phyloP scores from a whole-genome alignment of 2,797 vertebrate genomes.

The Arctocebus calabarensis region DNA sequence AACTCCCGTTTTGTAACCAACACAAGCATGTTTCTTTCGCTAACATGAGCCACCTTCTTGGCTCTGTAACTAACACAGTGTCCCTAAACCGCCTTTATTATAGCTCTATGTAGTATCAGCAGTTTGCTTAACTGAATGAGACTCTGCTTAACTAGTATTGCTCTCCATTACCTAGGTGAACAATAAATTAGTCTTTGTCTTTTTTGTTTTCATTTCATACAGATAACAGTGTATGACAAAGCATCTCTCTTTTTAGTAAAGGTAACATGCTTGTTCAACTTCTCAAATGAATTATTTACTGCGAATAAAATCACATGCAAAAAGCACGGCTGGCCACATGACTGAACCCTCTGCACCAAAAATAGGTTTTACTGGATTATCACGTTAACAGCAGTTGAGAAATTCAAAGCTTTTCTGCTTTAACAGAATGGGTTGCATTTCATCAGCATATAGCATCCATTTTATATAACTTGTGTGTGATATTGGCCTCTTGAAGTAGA shows the following conservation, averaged over 20 bases:
- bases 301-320: not conserved
- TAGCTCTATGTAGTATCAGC: not conserved
- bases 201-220: constrained; percentile 1
- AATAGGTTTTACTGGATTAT: not conserved
- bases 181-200: not conserved
- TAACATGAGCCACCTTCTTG: not conserved
- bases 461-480: not conserved
- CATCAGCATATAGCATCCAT: not conserved
- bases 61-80: not conserved
- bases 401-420: not conserved
- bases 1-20: too few species aligned
- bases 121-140: not conserved
- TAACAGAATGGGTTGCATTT: not conserved
- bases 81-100: not conserved
- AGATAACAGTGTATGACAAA: not conserved
- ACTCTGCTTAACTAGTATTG: not conserved
- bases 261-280: not conserved
- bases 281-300: constrained; percentile 11
- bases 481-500: not conserved
- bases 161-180: not conserved
- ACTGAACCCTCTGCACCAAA: not conserved
- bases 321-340: not conserved
- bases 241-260: not conserved
- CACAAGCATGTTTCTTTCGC: not conserved
- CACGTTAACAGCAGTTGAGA: not conserved